These are phyloP conservation scores for Deroplatys truncata DNA, from an alignment of 2,888 invertebrate genomes.

Conservation along the genomic window DNA sequence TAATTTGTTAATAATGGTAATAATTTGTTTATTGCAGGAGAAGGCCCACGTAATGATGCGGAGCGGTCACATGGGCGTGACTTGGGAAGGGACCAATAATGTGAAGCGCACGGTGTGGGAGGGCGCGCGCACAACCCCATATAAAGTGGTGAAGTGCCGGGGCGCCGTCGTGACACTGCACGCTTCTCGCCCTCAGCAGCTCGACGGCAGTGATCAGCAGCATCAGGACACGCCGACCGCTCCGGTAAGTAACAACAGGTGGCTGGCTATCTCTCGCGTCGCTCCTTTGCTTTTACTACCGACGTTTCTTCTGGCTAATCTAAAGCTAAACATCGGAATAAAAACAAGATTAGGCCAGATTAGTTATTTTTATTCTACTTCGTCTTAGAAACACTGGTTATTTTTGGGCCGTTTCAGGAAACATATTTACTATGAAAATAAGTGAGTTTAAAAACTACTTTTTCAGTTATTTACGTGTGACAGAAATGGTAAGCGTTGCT, in stretches of 20 bases:
- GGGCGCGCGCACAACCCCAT: neutral
- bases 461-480: too few relatives aligned
- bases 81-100: neutral
- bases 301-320: too few relatives aligned
- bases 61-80: neutral
- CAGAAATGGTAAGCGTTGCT: too few relatives aligned
- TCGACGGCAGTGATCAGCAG: neutral
- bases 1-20: neutral
- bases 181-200: neutral
- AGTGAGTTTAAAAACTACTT: too few relatives aligned
- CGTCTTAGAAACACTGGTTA: too few relatives aligned
- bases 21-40: neutral
- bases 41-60: neutral
- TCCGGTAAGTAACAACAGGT: neutral
- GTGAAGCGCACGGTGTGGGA: neutral
- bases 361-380: too few relatives aligned
- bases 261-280: too few relatives aligned
- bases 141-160: neutral
- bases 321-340: too few relatives aligned
- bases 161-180: neutral
- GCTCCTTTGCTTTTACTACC: too few relatives aligned
- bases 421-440: too few relatives aligned
- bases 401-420: too few relatives aligned
- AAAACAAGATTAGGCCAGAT: too few relatives aligned
- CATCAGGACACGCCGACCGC: neutral